Conservation (phyloP, 64 coral and sea anemone genomes). For the Platygyra sinensis region DNA sequence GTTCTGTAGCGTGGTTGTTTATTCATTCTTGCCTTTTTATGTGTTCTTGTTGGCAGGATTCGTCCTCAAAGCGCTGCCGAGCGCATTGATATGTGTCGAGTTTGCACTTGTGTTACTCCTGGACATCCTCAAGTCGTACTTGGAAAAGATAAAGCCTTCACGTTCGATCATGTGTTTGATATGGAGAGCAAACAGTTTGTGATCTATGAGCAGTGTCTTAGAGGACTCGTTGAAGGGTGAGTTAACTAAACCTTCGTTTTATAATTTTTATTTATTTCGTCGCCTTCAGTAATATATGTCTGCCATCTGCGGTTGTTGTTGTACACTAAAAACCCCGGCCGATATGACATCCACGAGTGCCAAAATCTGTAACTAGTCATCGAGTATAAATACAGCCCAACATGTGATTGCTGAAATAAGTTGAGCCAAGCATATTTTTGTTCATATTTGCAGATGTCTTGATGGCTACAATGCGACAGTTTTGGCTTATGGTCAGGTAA, state of each 20-base stretch:
- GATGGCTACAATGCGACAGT: slow-evolving; percentile 99
- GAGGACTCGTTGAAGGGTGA: slow-evolving; percentile 89
- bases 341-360: not conserved
- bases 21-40: slow-evolving; percentile 31
- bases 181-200: slow-evolving; percentile 74
- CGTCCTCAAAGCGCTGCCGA: slow-evolving; percentile 99
- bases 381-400: not conserved
- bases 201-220: slow-evolving; percentile 90
- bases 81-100: slow-evolving; percentile 97
- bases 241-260: slow-evolving; percentile 38
- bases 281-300: not conserved
- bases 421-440: slow-evolving; percentile 14
- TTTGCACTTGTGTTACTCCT: slow-evolving; percentile 94
- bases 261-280: not conserved
- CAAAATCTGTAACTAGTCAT: not conserved
- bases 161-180: slow-evolving; percentile 97
- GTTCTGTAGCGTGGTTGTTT: slow-evolving; percentile 24
- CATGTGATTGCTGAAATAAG: not conserved
- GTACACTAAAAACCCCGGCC: not conserved
- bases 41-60: slow-evolving; percentile 76
- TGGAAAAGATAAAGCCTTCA: slow-evolving; percentile 99
- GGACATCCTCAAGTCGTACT: slow-evolving; percentile 97
- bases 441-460: slow-evolving; percentile 70
- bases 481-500: slow-evolving; percentile 97
- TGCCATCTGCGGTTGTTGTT: not conserved